phyloP scores from a whole-genome alignment of 2,888 invertebrate genomes.

The Tupiocoris notatus region DNA sequence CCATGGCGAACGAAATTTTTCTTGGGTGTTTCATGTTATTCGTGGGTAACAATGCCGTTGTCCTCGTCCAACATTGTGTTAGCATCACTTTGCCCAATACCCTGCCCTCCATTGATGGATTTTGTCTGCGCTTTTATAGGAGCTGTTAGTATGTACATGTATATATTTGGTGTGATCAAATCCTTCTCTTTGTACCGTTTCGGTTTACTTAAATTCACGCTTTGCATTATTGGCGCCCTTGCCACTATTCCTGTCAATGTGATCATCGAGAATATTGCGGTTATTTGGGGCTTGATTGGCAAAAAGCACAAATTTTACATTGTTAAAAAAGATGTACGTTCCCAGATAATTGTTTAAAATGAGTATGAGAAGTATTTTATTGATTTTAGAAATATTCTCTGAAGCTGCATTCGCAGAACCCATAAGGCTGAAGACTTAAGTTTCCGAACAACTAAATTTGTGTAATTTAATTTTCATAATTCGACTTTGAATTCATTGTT shows the following conservation, averaged over 20 bases:
- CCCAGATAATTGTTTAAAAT: conserved; percentile 11
- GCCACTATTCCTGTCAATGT: conserved; percentile 91
- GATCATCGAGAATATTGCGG: conserved; percentile 90
- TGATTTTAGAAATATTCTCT: too few relatives aligned
- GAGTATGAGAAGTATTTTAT: too few relatives aligned
- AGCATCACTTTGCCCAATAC: conserved; percentile 82
- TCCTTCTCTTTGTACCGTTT: conserved; percentile 88
- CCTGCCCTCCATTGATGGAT: conserved; percentile 78
- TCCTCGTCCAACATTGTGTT: conserved; percentile 86
- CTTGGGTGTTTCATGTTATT: conserved; percentile 85
- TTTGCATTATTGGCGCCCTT: conserved; percentile 81
- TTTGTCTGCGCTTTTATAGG: conserved; percentile 87
- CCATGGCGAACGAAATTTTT: conserved; percentile 76
- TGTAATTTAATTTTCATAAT: too few relatives aligned
- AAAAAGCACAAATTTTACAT: conserved; percentile 97
- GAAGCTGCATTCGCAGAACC: too few relatives aligned
- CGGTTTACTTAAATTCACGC: conserved; percentile 72
- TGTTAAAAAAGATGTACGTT: conserved; percentile 83
- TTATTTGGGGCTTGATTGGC: conserved; percentile 89
- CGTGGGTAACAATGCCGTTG: conserved; percentile 93
- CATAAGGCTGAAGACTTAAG: too few relatives aligned
- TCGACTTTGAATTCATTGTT: too few relatives aligned
- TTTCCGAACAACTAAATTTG: too few relatives aligned
- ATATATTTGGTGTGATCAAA: conserved; percentile 94
- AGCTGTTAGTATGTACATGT: conserved; percentile 95